Percentiles rank a stretch among this genome's conserved stretches.
Conservation (phyloP, 2,888 invertebrate genomes). For the Aleiodes alternator region DNA sequence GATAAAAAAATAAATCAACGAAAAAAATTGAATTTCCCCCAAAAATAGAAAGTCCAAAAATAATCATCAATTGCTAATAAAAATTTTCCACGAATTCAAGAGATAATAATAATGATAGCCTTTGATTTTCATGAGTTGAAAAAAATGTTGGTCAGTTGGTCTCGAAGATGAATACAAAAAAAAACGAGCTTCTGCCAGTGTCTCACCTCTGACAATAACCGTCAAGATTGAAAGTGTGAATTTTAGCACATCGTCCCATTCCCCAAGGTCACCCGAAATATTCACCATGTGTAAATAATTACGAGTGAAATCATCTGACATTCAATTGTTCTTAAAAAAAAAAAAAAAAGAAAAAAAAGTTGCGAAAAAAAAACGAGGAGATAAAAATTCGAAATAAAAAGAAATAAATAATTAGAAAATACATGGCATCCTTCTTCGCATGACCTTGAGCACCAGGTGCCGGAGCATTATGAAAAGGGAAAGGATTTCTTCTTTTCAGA, state of each 20-base stretch:
- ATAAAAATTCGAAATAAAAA: background rate
- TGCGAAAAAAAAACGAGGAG: background rate
- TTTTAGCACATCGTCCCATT: conserved; percentile 64
- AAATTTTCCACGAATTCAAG: no score
- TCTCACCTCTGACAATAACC: conserved; percentile 27
- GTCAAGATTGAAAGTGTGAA: conserved; percentile 64
- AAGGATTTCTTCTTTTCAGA: conserved; percentile 18
- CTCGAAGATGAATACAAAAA: conserved; percentile 32
- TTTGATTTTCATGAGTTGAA: background rate
- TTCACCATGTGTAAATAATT: conserved; percentile 54
- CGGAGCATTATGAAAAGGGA: conserved; percentile 40
- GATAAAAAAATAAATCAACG: no score
- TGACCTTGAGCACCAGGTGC: conserved; percentile 41
- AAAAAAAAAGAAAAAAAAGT: conserved; percentile 27
- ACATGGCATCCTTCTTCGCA: conserved; percentile 26
- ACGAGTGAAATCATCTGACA: conserved; percentile 39
- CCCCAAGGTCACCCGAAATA: conserved; percentile 66
- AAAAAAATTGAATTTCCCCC: no score
- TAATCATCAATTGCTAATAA: no score
- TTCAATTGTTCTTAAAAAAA: conserved; percentile 48
- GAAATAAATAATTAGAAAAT: background rate
- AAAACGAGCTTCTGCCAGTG: background rate
- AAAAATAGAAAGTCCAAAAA: no score
- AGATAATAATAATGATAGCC: no score
- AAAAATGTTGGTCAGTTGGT: conserved; percentile 48